Base-by-base conservation (phyloP, 2,888 invertebrate species). In the Villa cingulata region DNA sequence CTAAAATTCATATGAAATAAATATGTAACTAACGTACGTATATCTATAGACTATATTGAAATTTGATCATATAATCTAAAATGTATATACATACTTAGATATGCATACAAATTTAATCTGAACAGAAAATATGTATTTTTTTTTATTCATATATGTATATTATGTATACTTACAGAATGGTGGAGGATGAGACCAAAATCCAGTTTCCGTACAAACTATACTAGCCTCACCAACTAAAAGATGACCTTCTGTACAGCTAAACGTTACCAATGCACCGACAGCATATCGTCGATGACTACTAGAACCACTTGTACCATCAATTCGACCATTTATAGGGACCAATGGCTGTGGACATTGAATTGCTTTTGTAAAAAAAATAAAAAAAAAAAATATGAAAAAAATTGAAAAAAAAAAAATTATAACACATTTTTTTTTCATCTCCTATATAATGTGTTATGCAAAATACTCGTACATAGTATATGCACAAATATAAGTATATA, bases 121-220 rank as follows among this genome's bases (percentile, higher is more conserved):
- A 34, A 34, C 7, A 23, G 7, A 23, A 23, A 7, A 23, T 6
- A 23, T 12, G 12, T 9, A 9, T 29, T 29, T 29, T 29, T 12
- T 29, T 29, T 29, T 29, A 12, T 29, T 29, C 12, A 29, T 6
- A 29, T 29, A 29, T 29, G 12, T n/a, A n/a, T n/a, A n/a, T n/a
- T n/a, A n/a, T 23, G 4, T 7, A 23, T 6, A 68, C 69, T 68
- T 68, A 77, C 90, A 90, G 63, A 83, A 81, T 42, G 90, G 90
- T 14, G 86, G 80, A 19, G 84, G 82, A 65, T 87, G 86, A 2
- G 88, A 87, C 90, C 89, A 90, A 62, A 81, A 83, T 41, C 88
- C 89, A 51, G 81, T 83, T 65, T 89, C 89, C 7, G 86, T 87
- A 70, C 90, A 90, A 41, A 88, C 85, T 56, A 86, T 82, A 52